Evolutionary conservation across 23 tunicate genomes (phyloP), one percentile per base, ranked within the genome.

Genomic region (Oikopleura albicans): DNA sequence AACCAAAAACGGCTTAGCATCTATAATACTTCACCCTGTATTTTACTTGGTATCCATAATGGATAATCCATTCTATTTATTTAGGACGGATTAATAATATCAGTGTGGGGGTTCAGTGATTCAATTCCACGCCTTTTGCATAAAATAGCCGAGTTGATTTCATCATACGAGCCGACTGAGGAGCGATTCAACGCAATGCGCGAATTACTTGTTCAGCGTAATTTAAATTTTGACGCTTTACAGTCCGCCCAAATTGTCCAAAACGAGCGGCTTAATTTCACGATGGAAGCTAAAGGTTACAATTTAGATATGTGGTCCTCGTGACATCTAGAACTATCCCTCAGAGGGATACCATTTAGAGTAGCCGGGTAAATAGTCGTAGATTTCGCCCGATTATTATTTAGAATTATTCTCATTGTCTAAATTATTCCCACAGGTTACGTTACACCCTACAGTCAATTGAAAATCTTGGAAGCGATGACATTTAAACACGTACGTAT

Each of bases 31-130:
- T n/a, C n/a, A n/a, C n/a, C n/a, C n/a, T n/a, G n/a, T n/a, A n/a
- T n/a, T n/a, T n/a, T n/a, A n/a, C n/a, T n/a, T n/a, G n/a, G n/a
- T n/a, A n/a, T n/a, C n/a, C n/a, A n/a, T n/a, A n/a, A n/a, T n/a
- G n/a, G n/a, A n/a, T n/a, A n/a, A n/a, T n/a, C n/a, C n/a, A n/a
- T n/a, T n/a, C n/a, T n/a, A n/a, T n/a, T n/a, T n/a, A n/a, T 49
- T 49, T 49, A 49, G 63, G 63, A 49, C 22, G 79, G 79, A 16
- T 2, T 71, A 16, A 2, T 71, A 4, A 16, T 71, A 29, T 12
- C 79, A 31, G 79, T 71, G 28, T 71, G 27, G 27, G 79, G 79
- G 2, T 71, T 12, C 79, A 71, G 79, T 71, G 79, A 71, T 12
- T 71, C 79, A 2, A 71, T 71, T 71, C 79, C 79, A 71, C 28